Evolutionary conservation across 2,888 invertebrate genomes (phyloP).

Genomic region (Petrolisthes manimaculis): DNA sequence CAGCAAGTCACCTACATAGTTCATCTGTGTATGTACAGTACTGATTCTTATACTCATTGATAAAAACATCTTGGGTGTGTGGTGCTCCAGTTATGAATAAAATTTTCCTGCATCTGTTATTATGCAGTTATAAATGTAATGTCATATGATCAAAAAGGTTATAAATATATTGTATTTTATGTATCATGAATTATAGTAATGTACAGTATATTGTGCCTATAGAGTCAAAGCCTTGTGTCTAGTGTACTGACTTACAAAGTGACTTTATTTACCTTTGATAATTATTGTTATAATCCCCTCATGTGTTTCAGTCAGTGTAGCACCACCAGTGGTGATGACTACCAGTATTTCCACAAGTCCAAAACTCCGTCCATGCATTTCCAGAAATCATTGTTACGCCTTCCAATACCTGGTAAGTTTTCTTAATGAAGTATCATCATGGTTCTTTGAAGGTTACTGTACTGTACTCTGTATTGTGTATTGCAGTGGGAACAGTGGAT

Average conservation of each 20-base stretch:
- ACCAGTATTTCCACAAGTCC: conserved; percentile 88
- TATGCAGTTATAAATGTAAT: too few species aligned
- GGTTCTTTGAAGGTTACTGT: too few species aligned
- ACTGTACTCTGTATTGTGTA: too few species aligned
- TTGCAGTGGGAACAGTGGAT: too few species aligned
- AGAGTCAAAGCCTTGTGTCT: background rate
- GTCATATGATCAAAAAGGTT: too few species aligned
- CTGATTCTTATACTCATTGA: too few species aligned
- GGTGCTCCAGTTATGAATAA: too few species aligned
- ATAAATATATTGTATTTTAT: too few species aligned
- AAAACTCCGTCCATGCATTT: conserved; percentile 93
- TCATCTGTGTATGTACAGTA: background rate
- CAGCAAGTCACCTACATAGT: background rate
- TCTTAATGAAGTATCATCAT: too few species aligned
- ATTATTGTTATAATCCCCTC: background rate
- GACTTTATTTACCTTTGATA: background rate
- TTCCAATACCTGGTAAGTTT: conserved; percentile 82
- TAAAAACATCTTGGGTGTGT: too few species aligned
- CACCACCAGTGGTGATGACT: conserved; percentile 71
- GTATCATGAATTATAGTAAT: background rate
- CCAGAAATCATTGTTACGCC: conserved; percentile 89
- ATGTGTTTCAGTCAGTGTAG: conserved; percentile 16
- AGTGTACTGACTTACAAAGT: background rate
- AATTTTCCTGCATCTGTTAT: too few species aligned
- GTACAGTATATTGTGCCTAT: background rate